Percentiles rank a stretch among this genome's conserved stretches.
Evolutionary conservation across 2,113 vertebrate species (phyloP).

Genomic region (Ardeotis arabs): DNA sequence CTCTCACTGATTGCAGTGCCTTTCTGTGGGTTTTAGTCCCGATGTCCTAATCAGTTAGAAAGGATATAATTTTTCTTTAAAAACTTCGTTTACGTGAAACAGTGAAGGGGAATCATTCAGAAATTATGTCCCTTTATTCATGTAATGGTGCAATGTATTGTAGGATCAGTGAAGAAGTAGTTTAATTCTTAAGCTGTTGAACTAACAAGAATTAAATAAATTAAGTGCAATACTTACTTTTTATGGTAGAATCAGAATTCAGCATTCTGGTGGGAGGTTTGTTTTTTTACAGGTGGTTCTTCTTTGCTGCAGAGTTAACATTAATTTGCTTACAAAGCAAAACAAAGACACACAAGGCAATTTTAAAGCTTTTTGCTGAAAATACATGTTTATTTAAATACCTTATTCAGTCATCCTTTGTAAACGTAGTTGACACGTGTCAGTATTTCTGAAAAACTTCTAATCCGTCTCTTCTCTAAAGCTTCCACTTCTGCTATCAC

Average conservation of each 20-base stretch:
- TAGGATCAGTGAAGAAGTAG: neutral
- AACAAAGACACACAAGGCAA: neutral
- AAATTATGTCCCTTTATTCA: neutral
- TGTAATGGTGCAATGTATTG: neutral
- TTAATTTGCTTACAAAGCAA: neutral
- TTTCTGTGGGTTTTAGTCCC: neutral
- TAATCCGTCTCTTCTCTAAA: neutral
- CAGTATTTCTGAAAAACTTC: conserved; percentile 14
- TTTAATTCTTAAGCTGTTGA: neutral
- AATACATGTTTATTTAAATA: neutral
- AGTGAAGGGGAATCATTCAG: neutral
- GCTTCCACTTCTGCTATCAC: neutral
- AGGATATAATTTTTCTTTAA: neutral
- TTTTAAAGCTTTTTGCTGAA: neutral
- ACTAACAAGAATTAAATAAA: neutral
- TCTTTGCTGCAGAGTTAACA: neutral
- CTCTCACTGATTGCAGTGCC: neutral
- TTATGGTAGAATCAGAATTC: neutral
- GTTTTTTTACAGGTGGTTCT: neutral
- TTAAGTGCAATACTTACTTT: neutral
- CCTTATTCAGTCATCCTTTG: neutral
- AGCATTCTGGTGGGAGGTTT: neutral
- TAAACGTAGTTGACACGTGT: neutral
- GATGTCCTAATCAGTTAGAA: neutral
- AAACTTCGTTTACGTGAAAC: neutral